phyloP scores from a whole-genome alignment of 2,113 vertebrate genomes.

The Aythya baeri region DNA sequence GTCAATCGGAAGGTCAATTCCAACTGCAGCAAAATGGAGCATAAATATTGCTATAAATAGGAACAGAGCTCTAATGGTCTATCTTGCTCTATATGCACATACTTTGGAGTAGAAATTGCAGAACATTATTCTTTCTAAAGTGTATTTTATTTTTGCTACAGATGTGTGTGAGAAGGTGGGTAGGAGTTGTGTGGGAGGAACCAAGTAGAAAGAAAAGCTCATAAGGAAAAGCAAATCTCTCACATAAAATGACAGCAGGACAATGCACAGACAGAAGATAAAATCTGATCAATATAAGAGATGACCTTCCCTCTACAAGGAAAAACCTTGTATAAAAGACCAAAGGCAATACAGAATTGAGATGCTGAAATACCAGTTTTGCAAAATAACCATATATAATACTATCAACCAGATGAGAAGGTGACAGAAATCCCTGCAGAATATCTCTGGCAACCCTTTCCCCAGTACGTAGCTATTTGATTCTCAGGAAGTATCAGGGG shows the following conservation, averaged over 20 bases:
- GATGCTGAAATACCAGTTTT: neutral
- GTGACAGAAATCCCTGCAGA: neutral
- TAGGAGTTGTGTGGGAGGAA: conserved; percentile 21
- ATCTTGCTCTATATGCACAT: neutral
- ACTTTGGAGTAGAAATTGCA: conserved; percentile 5
- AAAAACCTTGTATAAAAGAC: neutral
- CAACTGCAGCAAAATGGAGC: neutral
- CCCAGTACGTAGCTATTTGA: neutral
- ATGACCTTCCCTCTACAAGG: neutral
- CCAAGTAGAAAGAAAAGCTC: conserved; percentile 22
- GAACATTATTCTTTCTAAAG: neutral
- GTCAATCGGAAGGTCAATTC: neutral
- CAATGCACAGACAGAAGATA: neutral
- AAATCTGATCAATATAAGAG: neutral
- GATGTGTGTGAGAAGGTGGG: neutral
- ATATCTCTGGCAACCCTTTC: neutral
- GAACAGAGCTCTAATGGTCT: neutral
- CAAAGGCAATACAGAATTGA: neutral
- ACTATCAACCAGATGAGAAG: neutral
- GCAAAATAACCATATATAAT: neutral
- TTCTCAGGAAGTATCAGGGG: neutral
- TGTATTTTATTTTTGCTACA: neutral
- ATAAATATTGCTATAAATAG: conserved; percentile 17
- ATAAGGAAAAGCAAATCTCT: neutral
- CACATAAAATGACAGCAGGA: neutral